Evolutionary conservation across 2,113 vertebrate genomes (phyloP).

Genomic region (Stomatorhinus ivindoensis): DNA sequence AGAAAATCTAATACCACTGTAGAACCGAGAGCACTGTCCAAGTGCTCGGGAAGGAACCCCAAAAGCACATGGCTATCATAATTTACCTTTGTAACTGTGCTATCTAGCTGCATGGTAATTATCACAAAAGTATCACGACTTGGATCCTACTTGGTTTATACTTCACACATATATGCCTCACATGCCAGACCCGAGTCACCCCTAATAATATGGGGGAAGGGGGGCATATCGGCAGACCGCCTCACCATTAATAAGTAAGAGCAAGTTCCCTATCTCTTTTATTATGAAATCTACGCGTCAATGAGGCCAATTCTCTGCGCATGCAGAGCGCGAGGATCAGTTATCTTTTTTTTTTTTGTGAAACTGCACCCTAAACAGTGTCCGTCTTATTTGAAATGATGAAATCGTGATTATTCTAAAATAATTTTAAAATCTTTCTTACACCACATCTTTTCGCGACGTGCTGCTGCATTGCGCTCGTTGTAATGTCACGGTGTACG

Average conservation of each 20-base stretch:
- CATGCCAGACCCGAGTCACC: too few species aligned
- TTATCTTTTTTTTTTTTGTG: neutral
- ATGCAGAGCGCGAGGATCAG: neutral
- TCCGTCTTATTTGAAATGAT: neutral
- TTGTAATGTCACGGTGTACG: neutral
- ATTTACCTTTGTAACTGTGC: too few species aligned
- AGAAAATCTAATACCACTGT: neutral
- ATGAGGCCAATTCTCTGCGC: neutral
- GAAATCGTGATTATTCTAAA: neutral
- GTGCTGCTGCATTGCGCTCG: neutral
- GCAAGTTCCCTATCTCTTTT: neutral
- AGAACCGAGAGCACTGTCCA: neutral
- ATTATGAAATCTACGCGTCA: neutral
- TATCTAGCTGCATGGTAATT: too few species aligned
- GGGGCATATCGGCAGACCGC: neutral
- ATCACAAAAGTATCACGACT: too few species aligned
- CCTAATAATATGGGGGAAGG: too few species aligned
- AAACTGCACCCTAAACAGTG: neutral
- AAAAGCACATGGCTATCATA: too few species aligned
- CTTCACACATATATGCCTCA: too few species aligned
- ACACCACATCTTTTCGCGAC: neutral
- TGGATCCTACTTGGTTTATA: too few species aligned
- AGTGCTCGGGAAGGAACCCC: neutral
- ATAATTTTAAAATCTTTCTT: too few species aligned
- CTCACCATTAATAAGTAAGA: neutral